Base-by-base conservation (phyloP, 2,888 invertebrate species). In the Drosophila vallismaia region DNA sequence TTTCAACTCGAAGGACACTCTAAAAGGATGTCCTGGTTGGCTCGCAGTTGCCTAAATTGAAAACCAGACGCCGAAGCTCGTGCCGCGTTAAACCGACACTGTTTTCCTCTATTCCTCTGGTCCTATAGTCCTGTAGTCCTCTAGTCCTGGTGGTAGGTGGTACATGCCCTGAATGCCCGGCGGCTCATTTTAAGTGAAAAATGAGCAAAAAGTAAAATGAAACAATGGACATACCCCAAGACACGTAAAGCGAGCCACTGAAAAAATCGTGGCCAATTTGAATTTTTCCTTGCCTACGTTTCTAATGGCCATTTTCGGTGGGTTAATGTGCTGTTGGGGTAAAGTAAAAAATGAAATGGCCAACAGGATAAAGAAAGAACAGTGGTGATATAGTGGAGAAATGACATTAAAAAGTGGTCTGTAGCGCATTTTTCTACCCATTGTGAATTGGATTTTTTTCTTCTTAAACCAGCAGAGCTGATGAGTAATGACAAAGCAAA, bases 191-290 rank as follows among this genome's bases (percentile, higher is more conserved):
- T 79, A 77, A 76, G 77, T 79, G 80, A 86, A 88, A 87, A 89
- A 86, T 83, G 83, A 83, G 86, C 74, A 83, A 78, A 80, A 86
- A 86, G 79, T 82, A 71, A 88, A 90, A 88, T 85, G 79, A 90
- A 91, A 90, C 90, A 91, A 90, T 89, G 89, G 79, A 78, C 63
- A 52, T 38, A 62, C n/a, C 28, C 77, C 48, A 31, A 40, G 49
- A 46, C 48, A 57, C 60, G 63, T 50, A 62, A 36, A 45, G 45
- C 44, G 44, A 29, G 52, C 33, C 12, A 31, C 29, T 57, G 44
- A 56, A 59, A 90, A 90, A 90, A 90, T 90, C 89, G 88, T 88
- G 89, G 90, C 89, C 90, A 90, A 90, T 90, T 90, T 91, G 88
- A 90, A 90, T 89, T 90, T 90, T 66, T 71, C 55, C 63, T 73